Percentiles rank a stretch among this genome's conserved stretches.
Evolutionary conservation across 2,888 invertebrate species (phyloP).

Genomic region (Lepidocyrtoides sp.): DNA sequence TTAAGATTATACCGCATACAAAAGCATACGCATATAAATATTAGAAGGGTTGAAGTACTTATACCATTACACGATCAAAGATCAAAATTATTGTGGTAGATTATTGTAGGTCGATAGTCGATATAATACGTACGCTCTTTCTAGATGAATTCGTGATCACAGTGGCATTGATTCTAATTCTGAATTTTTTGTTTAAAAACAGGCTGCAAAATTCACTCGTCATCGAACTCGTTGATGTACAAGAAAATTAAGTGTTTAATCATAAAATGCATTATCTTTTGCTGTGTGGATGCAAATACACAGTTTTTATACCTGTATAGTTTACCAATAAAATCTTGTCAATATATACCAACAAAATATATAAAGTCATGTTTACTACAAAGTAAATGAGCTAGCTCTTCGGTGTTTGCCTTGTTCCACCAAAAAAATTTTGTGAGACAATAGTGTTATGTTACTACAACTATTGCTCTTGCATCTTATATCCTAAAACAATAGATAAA

Average conservation of each 20-base stretch:
- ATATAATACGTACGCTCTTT: slow-evolving; percentile 4
- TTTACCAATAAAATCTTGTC: not conserved
- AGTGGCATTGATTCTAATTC: slow-evolving; percentile 63
- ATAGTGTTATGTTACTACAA: not conserved
- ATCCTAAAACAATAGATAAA: not conserved
- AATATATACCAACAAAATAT: not conserved
- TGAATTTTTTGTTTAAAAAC: slow-evolving; percentile 38
- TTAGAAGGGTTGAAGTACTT: not conserved
- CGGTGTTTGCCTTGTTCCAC: slow-evolving; percentile 26
- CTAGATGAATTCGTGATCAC: slow-evolving; percentile 71
- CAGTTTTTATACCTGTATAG: not conserved
- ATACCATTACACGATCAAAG: slow-evolving; percentile 30
- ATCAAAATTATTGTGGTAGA: slow-evolving; percentile 50
- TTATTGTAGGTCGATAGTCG: slow-evolving; percentile 57
- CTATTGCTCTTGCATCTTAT: not conserved
- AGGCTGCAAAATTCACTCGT: slow-evolving; percentile 12
- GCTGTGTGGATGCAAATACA: not conserved
- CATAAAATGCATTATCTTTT: not conserved
- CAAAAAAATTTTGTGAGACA: not conserved
- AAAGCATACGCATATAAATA: not conserved
- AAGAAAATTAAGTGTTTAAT: slow-evolving; percentile 31
- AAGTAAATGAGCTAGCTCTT: not conserved
- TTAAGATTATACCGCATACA: slow-evolving; percentile 43
- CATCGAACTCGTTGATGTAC: not conserved
- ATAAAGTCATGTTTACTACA: slow-evolving; percentile 1